Evolutionary conservation across 2,797 vertebrate species (phyloP), one percentile per base, ranked within the genome.

Genomic region (Tarsius wallacei): DNA sequence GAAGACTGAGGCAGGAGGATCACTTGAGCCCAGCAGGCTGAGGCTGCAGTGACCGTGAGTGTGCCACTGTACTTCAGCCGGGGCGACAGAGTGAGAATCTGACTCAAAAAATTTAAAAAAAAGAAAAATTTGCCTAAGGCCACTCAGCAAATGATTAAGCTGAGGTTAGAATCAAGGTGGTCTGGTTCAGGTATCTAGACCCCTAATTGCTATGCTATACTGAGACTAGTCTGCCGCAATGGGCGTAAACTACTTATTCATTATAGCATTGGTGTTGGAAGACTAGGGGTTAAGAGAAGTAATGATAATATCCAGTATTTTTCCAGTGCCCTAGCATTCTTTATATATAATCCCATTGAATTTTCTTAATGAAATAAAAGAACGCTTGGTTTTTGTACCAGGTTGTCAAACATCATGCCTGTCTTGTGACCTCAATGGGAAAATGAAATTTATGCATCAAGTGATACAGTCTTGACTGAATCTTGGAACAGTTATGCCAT

Each of bases 311-410:
- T 28, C 7, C 42, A 47, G 49, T n/a, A 83, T 78, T 77, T 73
- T 86, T 78, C 24, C 63, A n/a, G 42, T 24, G 28, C 17, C 53
- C 78, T 61, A 57, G 47, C 22, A 55, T 68, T 95, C 87, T 87
- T 68, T 24, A 5, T 59, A 17, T 51, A 31, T 63, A n/a, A 33
- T 53, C 9, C 17, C 63, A 26, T 53, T 82, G 36, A 22, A n/a
- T 71, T 91, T 94, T 26, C 70, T 53, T 49, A 78, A 74, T 57
- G 78, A 86, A 74, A 49, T 95, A 80, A 94, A 90, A 74, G 53
- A 63, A 51, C 28, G 24, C 42, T 63, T 68, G 73, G 16, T 59
- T 19, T 24, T 16, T 64, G 53, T 0, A 51, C 55, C 33, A 42
- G 49, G 51, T 59, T 47, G 24, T 95, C 57, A 77, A 47, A 95